Evolutionary conservation across 1,140 invertebrate genomes (phyloP), one percentile per base, ranked within the genome.

Genomic region (Drosophila navojoa): DNA sequence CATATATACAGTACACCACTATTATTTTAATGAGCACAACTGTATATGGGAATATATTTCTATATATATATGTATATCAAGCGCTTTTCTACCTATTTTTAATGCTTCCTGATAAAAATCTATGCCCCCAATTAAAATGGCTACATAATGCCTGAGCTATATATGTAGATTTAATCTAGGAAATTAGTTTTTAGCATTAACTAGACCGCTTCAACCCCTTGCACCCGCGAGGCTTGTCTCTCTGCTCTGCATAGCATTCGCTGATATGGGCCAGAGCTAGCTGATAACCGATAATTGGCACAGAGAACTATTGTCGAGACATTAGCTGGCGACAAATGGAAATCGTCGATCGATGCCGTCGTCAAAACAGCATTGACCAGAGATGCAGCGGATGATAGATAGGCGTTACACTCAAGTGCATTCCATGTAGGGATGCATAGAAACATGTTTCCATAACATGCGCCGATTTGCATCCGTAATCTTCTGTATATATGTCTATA

Each of bases 351-450:
- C 52, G 62, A 40, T 44, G 52, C 32, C 55, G 52, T 54, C 42
- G 50, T 72, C 47, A 72, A 54, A 60, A 38, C 64, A 64, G 52
- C 66, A 74, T 52, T 70, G 66, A 70, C 52, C 66, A 74, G 44
- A 62, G 58, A 57, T 69, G 57, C 52, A 54, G 2, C 15, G 13
- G 59, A 22, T 25, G 47, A 35, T 19, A 35, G 52, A 64, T 64
- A 42, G 10, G 15, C 19, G 9, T 15, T 0, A 2, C n/a, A 32
- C 11, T 16, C 44, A 16, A 49, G 42, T 49, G 63, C 60, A 66
- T 19, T 57, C 44, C 54, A 50, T 57, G 32, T 32, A 5, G 7
- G 35, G 11, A 9, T 55, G 70, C 71, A 69, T 73, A 49, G 55
- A 68, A 70, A 63, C 67, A 69, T 61, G 64, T 55, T 59, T 57